phyloP scores from a whole-genome alignment of 1,140 invertebrate genomes.

The Leptopilina boulardi region DNA sequence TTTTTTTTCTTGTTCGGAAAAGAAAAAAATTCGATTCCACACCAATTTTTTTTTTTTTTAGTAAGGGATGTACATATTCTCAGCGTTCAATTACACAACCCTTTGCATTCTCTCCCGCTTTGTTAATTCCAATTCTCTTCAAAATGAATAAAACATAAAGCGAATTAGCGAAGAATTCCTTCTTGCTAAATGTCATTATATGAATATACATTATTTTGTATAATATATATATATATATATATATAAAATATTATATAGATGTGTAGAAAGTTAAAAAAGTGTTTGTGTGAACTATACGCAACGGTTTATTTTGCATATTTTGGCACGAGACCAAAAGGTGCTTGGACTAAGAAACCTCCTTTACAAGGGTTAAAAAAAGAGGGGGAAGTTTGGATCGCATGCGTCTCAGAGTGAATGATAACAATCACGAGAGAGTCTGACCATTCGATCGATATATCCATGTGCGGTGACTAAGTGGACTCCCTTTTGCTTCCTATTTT shows the following conservation, averaged over 20 bases:
- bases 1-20: no score
- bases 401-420: conserved; percentile 30
- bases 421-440: conserved; percentile 25
- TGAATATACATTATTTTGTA: conserved; percentile 27
- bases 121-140: conserved; percentile 19
- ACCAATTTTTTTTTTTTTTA: neutral
- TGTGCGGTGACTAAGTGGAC: conserved; percentile 27
- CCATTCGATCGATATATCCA: conserved; percentile 32
- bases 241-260: no score
- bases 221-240: neutral
- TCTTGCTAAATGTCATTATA: conserved; percentile 5
- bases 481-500: neutral
- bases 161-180: conserved; percentile 22
- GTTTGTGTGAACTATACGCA: conserved; percentile 19
- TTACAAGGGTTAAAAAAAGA: neutral
- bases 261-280: neutral
- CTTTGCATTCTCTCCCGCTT: neutral
- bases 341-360: conserved; percentile 11
- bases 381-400: neutral
- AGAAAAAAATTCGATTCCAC: conserved; percentile 1
- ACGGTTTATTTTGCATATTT: conserved; percentile 19
- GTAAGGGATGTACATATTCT: neutral
- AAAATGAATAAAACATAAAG: conserved; percentile 11
- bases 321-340: conserved; percentile 11
- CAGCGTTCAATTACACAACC: conserved; percentile 10